Evolutionary conservation across 2,797 vertebrate species (phyloP).

Genomic region (Tachyglossus aculeatus): DNA sequence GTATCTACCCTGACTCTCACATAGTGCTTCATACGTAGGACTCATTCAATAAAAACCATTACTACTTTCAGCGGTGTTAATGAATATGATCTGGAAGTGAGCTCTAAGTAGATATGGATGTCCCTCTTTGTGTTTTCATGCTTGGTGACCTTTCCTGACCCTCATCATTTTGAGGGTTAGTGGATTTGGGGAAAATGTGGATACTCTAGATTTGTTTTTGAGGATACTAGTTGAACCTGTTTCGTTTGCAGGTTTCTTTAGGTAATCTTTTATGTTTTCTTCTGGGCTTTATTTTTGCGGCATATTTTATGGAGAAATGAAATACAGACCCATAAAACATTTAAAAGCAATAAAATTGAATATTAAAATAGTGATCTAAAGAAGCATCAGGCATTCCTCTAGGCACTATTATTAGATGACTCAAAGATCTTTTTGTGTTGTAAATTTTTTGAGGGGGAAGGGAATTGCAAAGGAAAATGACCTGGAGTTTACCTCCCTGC

Average conservation of each 20-base stretch:
- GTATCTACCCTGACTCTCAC: too few species aligned
- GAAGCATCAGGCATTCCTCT: conserved; percentile 54
- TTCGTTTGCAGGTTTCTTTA: background rate
- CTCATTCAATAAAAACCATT: too few species aligned
- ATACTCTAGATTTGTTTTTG: background rate
- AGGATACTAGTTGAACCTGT: conserved; percentile 16
- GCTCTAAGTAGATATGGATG: too few species aligned
- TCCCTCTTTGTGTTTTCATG: background rate
- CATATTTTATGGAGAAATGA: background rate
- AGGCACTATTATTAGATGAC: conserved; percentile 6
- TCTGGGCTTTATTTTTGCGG: background rate
- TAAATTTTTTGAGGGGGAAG: conserved; percentile 20
- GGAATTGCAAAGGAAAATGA: conserved; percentile 17
- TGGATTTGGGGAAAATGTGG: background rate
- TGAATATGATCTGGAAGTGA: too few species aligned
- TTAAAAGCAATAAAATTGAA: background rate
- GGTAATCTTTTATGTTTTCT: background rate
- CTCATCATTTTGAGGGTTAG: background rate
- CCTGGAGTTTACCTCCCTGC: background rate
- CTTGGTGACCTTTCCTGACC: background rate
- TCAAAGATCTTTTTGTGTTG: conserved; percentile 31
- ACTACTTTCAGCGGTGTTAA: too few species aligned
- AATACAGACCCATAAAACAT: background rate
- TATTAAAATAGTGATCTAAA: conserved; percentile 1
- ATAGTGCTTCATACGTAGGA: too few species aligned